Percentiles rank a stretch among this genome's conserved stretches.
These are phyloP conservation scores for Drosophila incognita DNA, from an alignment of 2,888 invertebrate species.

Conservation along the genomic window DNA sequence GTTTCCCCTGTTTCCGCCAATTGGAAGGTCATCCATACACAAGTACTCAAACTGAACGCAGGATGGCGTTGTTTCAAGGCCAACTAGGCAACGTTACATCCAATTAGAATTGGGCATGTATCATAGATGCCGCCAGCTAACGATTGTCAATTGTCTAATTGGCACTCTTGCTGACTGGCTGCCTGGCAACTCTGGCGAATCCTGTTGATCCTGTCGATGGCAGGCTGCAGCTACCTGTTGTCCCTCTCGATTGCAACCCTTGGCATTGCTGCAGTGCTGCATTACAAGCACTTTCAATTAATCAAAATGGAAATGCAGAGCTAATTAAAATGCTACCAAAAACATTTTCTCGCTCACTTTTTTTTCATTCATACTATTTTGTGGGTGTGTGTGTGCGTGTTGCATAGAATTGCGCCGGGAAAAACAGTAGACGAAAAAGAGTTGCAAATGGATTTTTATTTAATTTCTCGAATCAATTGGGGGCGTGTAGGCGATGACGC, in stretches of 20 bases:
- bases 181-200: slow-evolving; percentile 41
- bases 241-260: slow-evolving; percentile 10
- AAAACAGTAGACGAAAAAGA: slow-evolving; percentile 28
- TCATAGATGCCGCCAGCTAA: slow-evolving; percentile 54
- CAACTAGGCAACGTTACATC: slow-evolving; percentile 17
- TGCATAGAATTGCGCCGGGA: slow-evolving; percentile 3
- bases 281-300: slow-evolving; percentile 75
- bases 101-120: slow-evolving; percentile 28
- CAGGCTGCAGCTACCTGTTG: slow-evolving; percentile 21
- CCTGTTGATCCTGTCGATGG: slow-evolving; percentile 17
- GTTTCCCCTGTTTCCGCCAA: not conserved
- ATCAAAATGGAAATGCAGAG: slow-evolving; percentile 59
- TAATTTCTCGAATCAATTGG: slow-evolving; percentile 19
- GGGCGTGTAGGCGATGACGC: slow-evolving; percentile 82
- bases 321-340: slow-evolving; percentile 78
- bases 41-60: not conserved
- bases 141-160: not conserved
- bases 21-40: not conserved
- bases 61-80: slow-evolving; percentile 49
- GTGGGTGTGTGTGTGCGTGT: slow-evolving; percentile 35
- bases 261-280: slow-evolving; percentile 36
- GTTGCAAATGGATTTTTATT: slow-evolving; percentile 39
- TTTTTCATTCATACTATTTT: not conserved
- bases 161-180: not conserved
- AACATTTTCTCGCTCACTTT: slow-evolving; percentile 43